Base-by-base conservation (phyloP, 2,888 invertebrate genomes). In the Biston stratarius region DNA sequence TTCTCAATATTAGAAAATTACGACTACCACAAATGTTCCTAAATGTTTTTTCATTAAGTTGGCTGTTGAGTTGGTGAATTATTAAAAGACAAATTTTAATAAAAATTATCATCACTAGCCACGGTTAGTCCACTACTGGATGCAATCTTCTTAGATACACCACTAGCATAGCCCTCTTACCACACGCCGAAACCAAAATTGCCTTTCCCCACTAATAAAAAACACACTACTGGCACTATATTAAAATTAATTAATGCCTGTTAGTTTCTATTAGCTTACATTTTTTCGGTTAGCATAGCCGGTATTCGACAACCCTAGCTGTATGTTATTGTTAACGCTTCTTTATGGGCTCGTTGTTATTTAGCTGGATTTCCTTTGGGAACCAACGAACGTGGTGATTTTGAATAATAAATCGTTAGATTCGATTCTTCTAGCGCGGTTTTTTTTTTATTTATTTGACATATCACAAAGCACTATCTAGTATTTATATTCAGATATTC, bases 271-370 rank as follows among this genome's bases (percentile, higher is more conserved):
- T 6, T 49, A n/a, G n/a, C n/a, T n/a, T n/a, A n/a, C n/a, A n/a
- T 34, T 7, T 34, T 34, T n/a, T 3, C 12, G 14, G 8, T 6
- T 9, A 15, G 7, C 7, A 8, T 15, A 6, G 14, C 0, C 2
- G 33, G 11, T 8, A 14, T 7, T n/a, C 15, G 48, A 42, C 60
- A 64, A 38, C 58, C 62, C 58, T 61, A 53, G 11, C 10, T 14
- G n/a, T n/a, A 15, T 60, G 47, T 59, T 64, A 72, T 81, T 52
- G 82, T 84, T 80, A 79, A 77, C 76, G 73, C 76, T 57, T 78
- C 76, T 83, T 82, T 79, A 83, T 75, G 70, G 52, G 71, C 70
- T 72, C 68, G 74, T 74, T 77, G 75, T 67, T 69, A 75, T 74
- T 77, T 73, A 69, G 61, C 75, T 74, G 70, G 75, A 82, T 80